These are phyloP conservation scores for Myripristis jacobus DNA, from an alignment of 2,797 vertebrate genomes.

Conservation along the genomic window DNA sequence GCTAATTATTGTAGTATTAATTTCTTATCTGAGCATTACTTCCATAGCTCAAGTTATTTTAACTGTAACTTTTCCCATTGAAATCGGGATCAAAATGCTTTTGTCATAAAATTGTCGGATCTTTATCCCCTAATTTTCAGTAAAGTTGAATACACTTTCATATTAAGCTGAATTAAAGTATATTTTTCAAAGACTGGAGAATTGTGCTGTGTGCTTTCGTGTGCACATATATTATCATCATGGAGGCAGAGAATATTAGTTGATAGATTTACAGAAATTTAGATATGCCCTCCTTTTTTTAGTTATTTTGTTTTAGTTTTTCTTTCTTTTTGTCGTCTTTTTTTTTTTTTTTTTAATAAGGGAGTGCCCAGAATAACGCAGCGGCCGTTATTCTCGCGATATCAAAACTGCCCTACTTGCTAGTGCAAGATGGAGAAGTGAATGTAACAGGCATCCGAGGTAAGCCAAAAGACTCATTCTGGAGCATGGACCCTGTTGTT, in stretches of 20 bases:
- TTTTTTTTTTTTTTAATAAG: slow-evolving; percentile 57
- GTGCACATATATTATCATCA: slow-evolving; percentile 37
- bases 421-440: slow-evolving; percentile 89
- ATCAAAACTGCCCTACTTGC: slow-evolving; percentile 73
- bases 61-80: slow-evolving; percentile 12
- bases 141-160: slow-evolving; percentile 65
- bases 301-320: too few relatives aligned
- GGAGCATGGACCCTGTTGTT: slow-evolving; percentile 16
- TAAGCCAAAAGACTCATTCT: slow-evolving; percentile 74
- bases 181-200: slow-evolving; percentile 72
- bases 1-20: slow-evolving; percentile 49
- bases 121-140: slow-evolving; percentile 54
- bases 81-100: slow-evolving; percentile 43
- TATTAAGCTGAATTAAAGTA: slow-evolving; percentile 75
- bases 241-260: slow-evolving; percentile 15
- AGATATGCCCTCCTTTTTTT: background rate
- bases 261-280: too few relatives aligned
- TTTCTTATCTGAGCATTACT: slow-evolving; percentile 32
- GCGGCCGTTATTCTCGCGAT: slow-evolving; percentile 81
- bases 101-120: slow-evolving; percentile 59
- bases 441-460: slow-evolving; percentile 85
- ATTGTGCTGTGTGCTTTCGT: slow-evolving; percentile 51
- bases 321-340: background rate
- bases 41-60: slow-evolving; percentile 31
- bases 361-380: slow-evolving; percentile 69